A percentile compares a stretch with the other conserved stretches of the same genome.
These are phyloP conservation scores for Eueremaeus valkanovi DNA, from an alignment of 2,888 invertebrate species.

Conservation along the genomic window DNA sequence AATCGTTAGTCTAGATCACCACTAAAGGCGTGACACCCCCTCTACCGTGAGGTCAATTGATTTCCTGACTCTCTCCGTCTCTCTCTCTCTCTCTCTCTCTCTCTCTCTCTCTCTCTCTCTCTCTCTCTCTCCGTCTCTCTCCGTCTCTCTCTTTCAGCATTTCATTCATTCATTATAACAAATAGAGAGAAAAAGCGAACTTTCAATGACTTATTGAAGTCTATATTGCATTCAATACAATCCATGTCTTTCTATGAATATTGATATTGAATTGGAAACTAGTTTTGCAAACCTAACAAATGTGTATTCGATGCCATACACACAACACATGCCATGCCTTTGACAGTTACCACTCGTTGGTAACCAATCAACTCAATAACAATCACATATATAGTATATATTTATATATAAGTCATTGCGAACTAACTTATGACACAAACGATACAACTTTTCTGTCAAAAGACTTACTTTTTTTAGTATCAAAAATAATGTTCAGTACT, in stretches of 20 bases:
- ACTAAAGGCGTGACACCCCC: conserved; percentile 28
- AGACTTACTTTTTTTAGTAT: neutral
- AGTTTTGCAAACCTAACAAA: conserved; percentile 8
- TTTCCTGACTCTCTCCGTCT: conserved; percentile 28
- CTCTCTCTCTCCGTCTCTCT: conserved; percentile 8
- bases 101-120: neutral
- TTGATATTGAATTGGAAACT: conserved; percentile 24
- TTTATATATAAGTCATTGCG: neutral
- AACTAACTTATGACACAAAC: neutral
- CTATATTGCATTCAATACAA: neutral
- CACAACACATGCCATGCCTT: conserved; percentile 31
- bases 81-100: no score
- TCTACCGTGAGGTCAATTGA: conserved; percentile 20
- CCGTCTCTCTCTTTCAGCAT: neutral
- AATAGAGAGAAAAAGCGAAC: neutral
- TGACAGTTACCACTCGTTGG: neutral
- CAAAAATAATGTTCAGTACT: no score
- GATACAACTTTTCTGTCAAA: neutral
- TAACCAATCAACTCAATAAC: conserved; percentile 24
- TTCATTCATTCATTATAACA: conserved; percentile 30
- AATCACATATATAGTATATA: conserved; percentile 15
- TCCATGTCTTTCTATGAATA: conserved; percentile 2
- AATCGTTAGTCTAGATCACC: conserved; percentile 2
- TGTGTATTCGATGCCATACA: neutral
- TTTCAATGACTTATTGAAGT: neutral